These are phyloP conservation scores for Cryptops parisi DNA, from an alignment of 2,888 invertebrate genomes.

Conservation along the genomic window DNA sequence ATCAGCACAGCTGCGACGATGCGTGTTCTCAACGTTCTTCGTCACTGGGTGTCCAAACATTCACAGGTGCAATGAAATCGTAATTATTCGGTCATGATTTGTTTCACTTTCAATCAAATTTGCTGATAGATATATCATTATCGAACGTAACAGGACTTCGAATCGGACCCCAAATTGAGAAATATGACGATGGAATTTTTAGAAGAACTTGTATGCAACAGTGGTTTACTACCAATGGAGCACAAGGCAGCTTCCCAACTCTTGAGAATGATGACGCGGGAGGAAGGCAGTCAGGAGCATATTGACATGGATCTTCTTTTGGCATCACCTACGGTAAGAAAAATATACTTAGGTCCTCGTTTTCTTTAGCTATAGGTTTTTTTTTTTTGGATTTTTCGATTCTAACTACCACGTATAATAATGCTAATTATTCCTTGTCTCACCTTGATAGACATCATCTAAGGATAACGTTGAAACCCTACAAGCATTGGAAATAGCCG, in stretches of 20 bases:
- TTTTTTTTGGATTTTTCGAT: background rate
- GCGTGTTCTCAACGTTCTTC: constrained; percentile 74
- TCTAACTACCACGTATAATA: background rate
- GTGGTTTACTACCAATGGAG: constrained; percentile 65
- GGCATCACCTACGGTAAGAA: constrained; percentile 44
- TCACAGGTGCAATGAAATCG: too few species aligned
- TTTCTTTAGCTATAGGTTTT: background rate
- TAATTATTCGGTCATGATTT: too few species aligned
- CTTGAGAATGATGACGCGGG: constrained; percentile 53
- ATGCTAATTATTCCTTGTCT: background rate
- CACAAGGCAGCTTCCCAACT: constrained; percentile 77
- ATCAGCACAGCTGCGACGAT: constrained; percentile 88
- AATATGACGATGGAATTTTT: constrained; percentile 67
- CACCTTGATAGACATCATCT: constrained; percentile 45
- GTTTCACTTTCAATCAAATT: too few species aligned
- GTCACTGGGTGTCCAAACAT: constrained; percentile 86
- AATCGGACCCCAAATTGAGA: constrained; percentile 55
- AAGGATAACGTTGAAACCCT: constrained; percentile 71
- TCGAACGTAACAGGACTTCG: constrained; percentile 56
- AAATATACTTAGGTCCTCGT: constrained; percentile 31
- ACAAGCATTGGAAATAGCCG: constrained; percentile 79
- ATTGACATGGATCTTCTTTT: constrained; percentile 56
- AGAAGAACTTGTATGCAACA: constrained; percentile 69
- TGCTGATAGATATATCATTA: too few species aligned
- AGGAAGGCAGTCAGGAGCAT: constrained; percentile 47